Base-by-base conservation (phyloP, 2,113 vertebrate species). In the Calonectris borealis region DNA sequence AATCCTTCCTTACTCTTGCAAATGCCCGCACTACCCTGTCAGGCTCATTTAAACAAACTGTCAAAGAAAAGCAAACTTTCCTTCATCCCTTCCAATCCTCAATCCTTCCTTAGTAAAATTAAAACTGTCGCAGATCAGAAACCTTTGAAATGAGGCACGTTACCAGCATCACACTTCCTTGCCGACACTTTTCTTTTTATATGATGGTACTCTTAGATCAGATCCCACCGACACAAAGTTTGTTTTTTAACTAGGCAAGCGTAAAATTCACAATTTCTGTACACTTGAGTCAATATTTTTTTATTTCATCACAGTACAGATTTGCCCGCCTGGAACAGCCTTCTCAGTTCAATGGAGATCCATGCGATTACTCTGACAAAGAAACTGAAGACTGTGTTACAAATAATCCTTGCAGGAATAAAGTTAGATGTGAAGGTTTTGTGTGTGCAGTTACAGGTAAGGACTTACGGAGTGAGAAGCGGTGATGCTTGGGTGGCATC, bases 261-360 rank as follows among this genome's bases (percentile, higher is more conserved):
- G 1, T 91, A 82, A 93, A 94, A 96, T 79, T 93, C 86, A 13
- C 88, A 31, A 21, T 90, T 94, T 90, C 64, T 70, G 9, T 52
- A 48, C 78, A 3, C 51, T 83, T 13, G 62, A 91, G 82, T 90
- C 91, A 86, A 36, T 92, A 55, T 86, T 92, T 89, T 89, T 96
- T 88, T 89, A 71, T 93, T 96, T 92, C 81, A 66, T 62, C 89
- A 32, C 96, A 99, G 99, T 99, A 98, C 97, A 98, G 99, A 83
- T 98, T 98, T 38, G 97, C 98, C 79, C 98, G 64, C 70, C 96
- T 99, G 96, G 95, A 98, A 48, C 98, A 88, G 80, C 98, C 98
- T 2, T 98, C 99, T 94, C 98, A 99, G 98, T 99, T 99, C 90
- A 87, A 95, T 10, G 99, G 99, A 62, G 98, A 99, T 27, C 95